Conservation (phyloP, 2,888 invertebrate species). For the Seira musarum region DNA sequence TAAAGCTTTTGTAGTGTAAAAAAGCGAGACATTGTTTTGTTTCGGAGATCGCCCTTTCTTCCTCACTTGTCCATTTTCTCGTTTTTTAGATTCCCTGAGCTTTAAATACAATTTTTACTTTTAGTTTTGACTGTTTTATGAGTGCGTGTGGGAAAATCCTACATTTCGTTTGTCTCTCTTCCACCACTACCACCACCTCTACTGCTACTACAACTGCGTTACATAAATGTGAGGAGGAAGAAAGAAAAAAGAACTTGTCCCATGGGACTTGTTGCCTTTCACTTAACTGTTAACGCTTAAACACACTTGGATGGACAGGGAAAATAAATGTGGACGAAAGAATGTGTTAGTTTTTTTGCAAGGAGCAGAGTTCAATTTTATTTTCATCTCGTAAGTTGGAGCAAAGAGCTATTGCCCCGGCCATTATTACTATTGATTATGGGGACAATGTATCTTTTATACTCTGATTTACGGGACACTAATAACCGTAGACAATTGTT, state of each 20-base stretch:
- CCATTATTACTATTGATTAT: slow-evolving; percentile 25
- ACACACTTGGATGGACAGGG: slow-evolving; percentile 42
- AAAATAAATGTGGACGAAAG: slow-evolving; percentile 38
- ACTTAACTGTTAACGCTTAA: slow-evolving; percentile 66
- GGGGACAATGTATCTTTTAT: slow-evolving; percentile 56
- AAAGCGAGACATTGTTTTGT: slow-evolving; percentile 56
- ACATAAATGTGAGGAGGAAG: too few species aligned
- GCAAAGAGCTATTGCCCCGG: background rate
- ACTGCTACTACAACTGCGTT: too few species aligned
- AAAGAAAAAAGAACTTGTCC: slow-evolving; percentile 51
- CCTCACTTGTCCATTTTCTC: background rate
- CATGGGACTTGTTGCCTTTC: slow-evolving; percentile 70
- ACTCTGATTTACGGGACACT: slow-evolving; percentile 70
- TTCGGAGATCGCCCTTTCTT: too few species aligned
- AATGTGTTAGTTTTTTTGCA: slow-evolving; percentile 30
- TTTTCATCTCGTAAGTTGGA: background rate
- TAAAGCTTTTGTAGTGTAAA: slow-evolving; percentile 16
- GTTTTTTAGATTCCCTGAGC: background rate
- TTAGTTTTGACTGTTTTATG: slow-evolving; percentile 37
- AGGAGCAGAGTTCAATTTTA: slow-evolving; percentile 56
- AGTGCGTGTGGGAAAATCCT: too few species aligned
- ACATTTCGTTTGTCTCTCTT: too few species aligned
- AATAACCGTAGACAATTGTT: slow-evolving; percentile 69
- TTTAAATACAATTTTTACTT: slow-evolving; percentile 57
- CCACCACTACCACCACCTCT: too few species aligned